These are phyloP conservation scores for Macropis europaea DNA, from an alignment of 2,888 invertebrate genomes.

Conservation along the genomic window DNA sequence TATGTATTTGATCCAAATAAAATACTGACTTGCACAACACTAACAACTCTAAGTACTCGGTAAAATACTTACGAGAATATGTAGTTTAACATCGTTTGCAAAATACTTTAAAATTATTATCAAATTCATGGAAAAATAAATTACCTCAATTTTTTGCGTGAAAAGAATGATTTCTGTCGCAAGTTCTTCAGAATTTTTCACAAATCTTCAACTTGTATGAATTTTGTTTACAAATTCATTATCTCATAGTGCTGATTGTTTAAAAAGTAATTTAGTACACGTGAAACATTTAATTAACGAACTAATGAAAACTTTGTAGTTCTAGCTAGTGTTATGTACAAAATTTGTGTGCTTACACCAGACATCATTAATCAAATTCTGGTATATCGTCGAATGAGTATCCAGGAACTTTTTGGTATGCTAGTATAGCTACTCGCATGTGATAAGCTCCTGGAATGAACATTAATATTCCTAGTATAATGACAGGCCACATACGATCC, in stretches of 20 bases:
- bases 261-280: too few relatives aligned
- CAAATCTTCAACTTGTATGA: too few relatives aligned
- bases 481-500: constrained; percentile 93
- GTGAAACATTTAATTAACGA: neutral
- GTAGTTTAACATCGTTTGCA: too few relatives aligned
- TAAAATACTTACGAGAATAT: neutral
- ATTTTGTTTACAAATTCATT: too few relatives aligned
- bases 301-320: neutral
- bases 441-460: constrained; percentile 96
- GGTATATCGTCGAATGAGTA: constrained; percentile 95
- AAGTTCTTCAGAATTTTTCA: too few relatives aligned
- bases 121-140: too few relatives aligned
- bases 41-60: neutral
- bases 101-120: too few relatives aligned
- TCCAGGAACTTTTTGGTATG: constrained; percentile 90
- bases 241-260: too few relatives aligned
- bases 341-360: neutral
- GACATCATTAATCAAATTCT: constrained; percentile 85
- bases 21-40: neutral
- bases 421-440: constrained; percentile 92
- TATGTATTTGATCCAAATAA: too few relatives aligned
- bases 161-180: too few relatives aligned
- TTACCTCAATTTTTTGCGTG: too few relatives aligned
- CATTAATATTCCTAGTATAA: constrained; percentile 92
- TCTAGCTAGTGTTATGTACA: neutral